Conservation (phyloP, 2,113 vertebrate genomes). For the Sorex fumeus region DNA sequence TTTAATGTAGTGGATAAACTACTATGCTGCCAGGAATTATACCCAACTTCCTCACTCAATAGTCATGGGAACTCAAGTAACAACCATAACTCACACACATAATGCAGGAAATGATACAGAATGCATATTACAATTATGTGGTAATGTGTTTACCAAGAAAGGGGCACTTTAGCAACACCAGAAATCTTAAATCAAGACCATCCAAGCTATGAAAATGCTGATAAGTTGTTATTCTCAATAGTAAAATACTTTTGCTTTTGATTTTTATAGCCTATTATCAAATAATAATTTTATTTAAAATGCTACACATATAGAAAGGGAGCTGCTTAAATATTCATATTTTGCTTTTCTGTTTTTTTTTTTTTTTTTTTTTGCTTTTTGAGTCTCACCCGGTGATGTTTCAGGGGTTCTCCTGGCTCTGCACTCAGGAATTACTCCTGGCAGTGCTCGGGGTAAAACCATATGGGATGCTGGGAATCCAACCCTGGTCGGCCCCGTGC, state of each 20-base stretch:
- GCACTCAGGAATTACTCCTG: too few species aligned
- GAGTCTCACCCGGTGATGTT: too few species aligned
- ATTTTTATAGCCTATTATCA: slow-evolving; percentile 18
- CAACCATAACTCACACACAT: slow-evolving; percentile 84
- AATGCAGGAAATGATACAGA: slow-evolving; percentile 82
- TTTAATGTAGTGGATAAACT: slow-evolving; percentile 87
- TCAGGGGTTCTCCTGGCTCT: too few species aligned
- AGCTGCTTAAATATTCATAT: background rate
- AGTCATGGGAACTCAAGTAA: slow-evolving; percentile 89
- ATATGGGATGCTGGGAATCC: too few species aligned
- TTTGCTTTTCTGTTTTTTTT: too few species aligned
- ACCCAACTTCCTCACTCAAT: slow-evolving; percentile 86
- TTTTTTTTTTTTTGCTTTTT: too few species aligned
- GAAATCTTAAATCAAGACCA: background rate
- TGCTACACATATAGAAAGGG: background rate
- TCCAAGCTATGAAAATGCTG: background rate
- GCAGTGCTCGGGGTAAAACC: too few species aligned
- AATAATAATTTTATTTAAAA: slow-evolving; percentile 55
- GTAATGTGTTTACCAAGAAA: slow-evolving; percentile 68
- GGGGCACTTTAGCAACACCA: slow-evolving; percentile 12
- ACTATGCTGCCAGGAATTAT: slow-evolving; percentile 86
- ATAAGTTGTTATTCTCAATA: background rate
- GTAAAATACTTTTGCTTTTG: slow-evolving; percentile 63
- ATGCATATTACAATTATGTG: slow-evolving; percentile 77
- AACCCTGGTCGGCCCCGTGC: too few species aligned